Evolutionary conservation across 92 coral and sea anemone species (phyloP), one percentile per base, ranked within the genome.

Genomic region (Siderastrea siderea): DNA sequence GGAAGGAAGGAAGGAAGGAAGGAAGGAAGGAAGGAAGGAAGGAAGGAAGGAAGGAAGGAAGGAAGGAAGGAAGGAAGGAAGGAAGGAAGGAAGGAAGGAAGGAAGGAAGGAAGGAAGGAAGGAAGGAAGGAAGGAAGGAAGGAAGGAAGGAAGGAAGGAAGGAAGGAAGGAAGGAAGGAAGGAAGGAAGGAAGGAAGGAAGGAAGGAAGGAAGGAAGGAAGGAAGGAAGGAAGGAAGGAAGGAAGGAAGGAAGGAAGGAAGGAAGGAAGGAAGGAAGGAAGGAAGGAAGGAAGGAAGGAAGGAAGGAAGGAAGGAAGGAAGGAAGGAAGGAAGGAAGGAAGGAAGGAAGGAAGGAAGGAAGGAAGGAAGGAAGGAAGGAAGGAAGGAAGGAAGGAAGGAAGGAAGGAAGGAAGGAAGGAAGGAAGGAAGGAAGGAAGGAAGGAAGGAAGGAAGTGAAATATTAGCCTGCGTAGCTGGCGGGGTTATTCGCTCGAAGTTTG

Each of bases 401-500:
- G 15, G 15, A 38, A 53, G 15, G 77, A 71, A 38, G 19, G 77
- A 71, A 71, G 19, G 47, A 71, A 45, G 47, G 77, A 38, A 13
- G 52, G 77, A 38, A 38, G 19, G 77, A 7, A 71, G 19, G 47
- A 38, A 53, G 47, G 77, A 71, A 53, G 47, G 47, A 38, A 38
- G 77, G 52, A 71, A 71, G 77, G 77, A 71, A 38, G 54, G 79
- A 74, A 74, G n/a, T n/a, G n/a, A n/a, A n/a, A n/a, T n/a, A n/a
- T n/a, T n/a, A n/a, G n/a, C n/a, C n/a, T n/a, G n/a, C n/a, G n/a
- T n/a, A n/a, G n/a, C n/a, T n/a, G n/a, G n/a, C n/a, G n/a, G n/a
- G n/a, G n/a, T n/a, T n/a, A n/a, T n/a, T n/a, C n/a, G n/a, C n/a
- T n/a, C n/a, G n/a, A n/a, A n/a, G n/a, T n/a, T n/a, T n/a, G n/a